phyloP scores from a whole-genome alignment of 1,140 invertebrate species.

The Cydia amplana region DNA sequence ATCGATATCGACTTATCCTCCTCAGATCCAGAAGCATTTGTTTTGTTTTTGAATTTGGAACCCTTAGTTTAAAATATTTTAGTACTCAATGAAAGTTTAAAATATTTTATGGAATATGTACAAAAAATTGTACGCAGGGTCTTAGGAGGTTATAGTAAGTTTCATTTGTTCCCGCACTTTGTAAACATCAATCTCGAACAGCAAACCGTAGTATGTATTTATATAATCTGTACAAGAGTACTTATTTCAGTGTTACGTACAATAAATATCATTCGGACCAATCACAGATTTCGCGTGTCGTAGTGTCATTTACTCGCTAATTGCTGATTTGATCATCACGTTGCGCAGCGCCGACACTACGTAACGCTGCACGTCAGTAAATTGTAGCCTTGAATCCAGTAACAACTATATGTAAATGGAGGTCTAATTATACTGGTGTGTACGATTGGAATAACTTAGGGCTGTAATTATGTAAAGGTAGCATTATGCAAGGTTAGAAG shows the following conservation, averaged over 20 bases:
- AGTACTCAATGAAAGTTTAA: too few relatives aligned
- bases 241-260: neutral
- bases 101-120: too few relatives aligned
- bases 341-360: neutral
- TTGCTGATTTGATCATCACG: neutral
- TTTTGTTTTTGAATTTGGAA: too few relatives aligned
- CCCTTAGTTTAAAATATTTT: too few relatives aligned
- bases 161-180: too few relatives aligned
- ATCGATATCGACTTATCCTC: too few relatives aligned
- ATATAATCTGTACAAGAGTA: too few relatives aligned
- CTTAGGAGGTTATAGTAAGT: too few relatives aligned
- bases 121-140: too few relatives aligned
- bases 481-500: neutral
- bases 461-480: conserved; percentile 9
- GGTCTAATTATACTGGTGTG: neutral
- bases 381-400: neutral
- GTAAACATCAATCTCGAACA: too few relatives aligned
- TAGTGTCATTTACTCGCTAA: neutral
- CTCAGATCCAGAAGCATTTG: too few relatives aligned
- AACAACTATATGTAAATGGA: neutral
- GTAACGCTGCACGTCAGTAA: neutral
- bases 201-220: too few relatives aligned
- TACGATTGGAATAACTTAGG: neutral
- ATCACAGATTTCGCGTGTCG: neutral
- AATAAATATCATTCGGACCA: neutral